Evolutionary conservation across 2,797 vertebrate species (phyloP).

Genomic region (Poecile montanus): DNA sequence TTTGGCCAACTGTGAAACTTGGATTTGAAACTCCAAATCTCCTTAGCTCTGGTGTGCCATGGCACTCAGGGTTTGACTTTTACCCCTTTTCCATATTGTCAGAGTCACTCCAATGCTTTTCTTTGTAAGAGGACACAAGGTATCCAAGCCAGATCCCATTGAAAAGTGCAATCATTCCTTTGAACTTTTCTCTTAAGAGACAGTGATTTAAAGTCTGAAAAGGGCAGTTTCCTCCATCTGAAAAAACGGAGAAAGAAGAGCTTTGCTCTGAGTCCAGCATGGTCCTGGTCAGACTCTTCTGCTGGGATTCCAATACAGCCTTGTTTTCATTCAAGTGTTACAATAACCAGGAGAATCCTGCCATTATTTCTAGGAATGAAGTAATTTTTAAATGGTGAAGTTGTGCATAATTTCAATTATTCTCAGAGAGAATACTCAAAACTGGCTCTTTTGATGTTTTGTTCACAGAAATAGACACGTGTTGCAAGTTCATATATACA

Average conservation of each 20-base stretch:
- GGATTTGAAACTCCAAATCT: not conserved
- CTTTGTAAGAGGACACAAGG: not conserved
- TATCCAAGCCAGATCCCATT: not conserved
- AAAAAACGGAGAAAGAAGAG: not conserved
- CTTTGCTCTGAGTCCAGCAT: not conserved
- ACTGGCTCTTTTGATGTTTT: not conserved
- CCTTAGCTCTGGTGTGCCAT: accelerated
- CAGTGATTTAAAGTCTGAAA: not conserved
- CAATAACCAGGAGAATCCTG: not conserved
- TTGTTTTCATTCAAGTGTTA: not conserved
- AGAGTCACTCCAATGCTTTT: not conserved
- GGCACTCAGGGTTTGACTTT: not conserved
- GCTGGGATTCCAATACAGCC: not conserved
- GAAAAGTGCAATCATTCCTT: not conserved
- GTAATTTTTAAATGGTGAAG: not conserved
- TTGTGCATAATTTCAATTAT: not conserved
- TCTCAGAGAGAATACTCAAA: not conserved
- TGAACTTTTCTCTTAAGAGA: not conserved
- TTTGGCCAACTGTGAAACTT: not conserved
- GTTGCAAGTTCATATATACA: not conserved
- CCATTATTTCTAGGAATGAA: not conserved
- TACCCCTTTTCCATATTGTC: not conserved
- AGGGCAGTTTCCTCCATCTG: not conserved
- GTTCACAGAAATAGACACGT: not conserved
- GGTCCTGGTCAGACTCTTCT: not conserved